phyloP scores from a whole-genome alignment of 1,140 invertebrate genomes.

The Meloidogyne chitwoodi region DNA sequence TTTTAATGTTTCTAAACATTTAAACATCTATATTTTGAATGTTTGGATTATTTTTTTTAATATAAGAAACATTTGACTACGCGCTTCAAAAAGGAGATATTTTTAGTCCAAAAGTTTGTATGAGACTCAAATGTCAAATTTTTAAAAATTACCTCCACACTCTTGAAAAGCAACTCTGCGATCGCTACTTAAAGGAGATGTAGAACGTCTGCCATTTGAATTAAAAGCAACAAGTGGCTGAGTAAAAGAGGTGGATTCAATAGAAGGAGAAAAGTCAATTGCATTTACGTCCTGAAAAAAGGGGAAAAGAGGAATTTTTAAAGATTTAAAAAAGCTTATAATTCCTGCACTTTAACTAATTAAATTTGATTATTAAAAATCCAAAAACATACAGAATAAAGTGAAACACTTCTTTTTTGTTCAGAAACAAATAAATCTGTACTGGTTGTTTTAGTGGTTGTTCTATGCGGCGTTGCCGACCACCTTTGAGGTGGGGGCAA shows the following conservation, averaged over 20 bases:
- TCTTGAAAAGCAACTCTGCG: slow-evolving; percentile 4
- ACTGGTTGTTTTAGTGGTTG: neutral
- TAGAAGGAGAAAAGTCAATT: neutral
- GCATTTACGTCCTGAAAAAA: neutral
- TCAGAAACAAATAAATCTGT: neutral
- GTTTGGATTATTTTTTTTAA: too few species aligned
- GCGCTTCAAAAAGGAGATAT: too few species aligned
- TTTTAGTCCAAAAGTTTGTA: too few species aligned
- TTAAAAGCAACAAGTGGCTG: neutral
- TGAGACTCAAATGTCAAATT: too few species aligned
- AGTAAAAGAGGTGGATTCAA: neutral
- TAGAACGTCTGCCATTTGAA: neutral
- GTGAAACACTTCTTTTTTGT: neutral
- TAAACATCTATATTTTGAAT: too few species aligned
- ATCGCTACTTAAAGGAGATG: neutral
- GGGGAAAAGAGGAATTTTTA: neutral
- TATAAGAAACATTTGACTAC: too few species aligned
- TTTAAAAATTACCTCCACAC: neutral
- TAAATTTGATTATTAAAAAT: neutral
- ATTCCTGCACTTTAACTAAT: neutral
- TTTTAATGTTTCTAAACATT: too few species aligned
- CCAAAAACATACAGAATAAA: slow-evolving; percentile 1
- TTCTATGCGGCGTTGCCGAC: neutral
- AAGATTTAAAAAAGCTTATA: neutral
- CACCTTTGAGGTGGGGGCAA: neutral